These are phyloP conservation scores for Entosphenus tridentatus DNA, from an alignment of 2,113 vertebrate genomes.

Conservation along the genomic window DNA sequence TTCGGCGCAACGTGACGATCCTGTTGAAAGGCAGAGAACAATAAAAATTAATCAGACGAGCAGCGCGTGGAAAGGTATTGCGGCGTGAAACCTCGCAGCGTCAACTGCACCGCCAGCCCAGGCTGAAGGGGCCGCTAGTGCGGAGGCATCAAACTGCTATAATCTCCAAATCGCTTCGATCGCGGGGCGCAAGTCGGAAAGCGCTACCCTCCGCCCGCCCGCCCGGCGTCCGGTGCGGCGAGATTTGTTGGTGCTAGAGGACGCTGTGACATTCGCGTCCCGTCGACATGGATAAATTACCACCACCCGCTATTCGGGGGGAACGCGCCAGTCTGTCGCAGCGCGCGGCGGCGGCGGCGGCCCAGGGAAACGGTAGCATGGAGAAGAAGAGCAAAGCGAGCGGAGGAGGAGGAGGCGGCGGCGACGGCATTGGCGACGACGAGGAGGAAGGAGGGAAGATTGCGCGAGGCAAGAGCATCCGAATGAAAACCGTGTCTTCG, in stretches of 20 bases:
- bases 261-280: slow-evolving; percentile 36
- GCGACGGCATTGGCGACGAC: neutral
- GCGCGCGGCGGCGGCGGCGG: neutral
- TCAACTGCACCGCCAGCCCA: too few species aligned
- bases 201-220: neutral
- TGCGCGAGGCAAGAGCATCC: slow-evolving; percentile 54
- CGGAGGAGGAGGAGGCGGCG: neutral
- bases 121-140: too few species aligned
- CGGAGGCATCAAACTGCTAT: too few species aligned
- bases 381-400: neutral
- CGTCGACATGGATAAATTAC: slow-evolving; percentile 56
- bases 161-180: too few species aligned
- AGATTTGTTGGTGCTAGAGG: neutral
- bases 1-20: too few species aligned
- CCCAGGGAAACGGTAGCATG: neutral
- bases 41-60: too few species aligned
- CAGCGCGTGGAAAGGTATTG: too few species aligned
- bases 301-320: slow-evolving; percentile 12
- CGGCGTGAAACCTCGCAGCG: too few species aligned
- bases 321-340: neutral
- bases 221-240: neutral
- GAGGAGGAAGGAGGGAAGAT: slow-evolving; percentile 30
- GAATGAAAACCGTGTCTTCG: slow-evolving; percentile 62
- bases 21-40: too few species aligned
- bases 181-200: neutral